Percentiles rank a stretch among this genome's conserved stretches.
Evolutionary conservation across 1,140 invertebrate species (phyloP).

Genomic region (Procambarus clarkii): DNA sequence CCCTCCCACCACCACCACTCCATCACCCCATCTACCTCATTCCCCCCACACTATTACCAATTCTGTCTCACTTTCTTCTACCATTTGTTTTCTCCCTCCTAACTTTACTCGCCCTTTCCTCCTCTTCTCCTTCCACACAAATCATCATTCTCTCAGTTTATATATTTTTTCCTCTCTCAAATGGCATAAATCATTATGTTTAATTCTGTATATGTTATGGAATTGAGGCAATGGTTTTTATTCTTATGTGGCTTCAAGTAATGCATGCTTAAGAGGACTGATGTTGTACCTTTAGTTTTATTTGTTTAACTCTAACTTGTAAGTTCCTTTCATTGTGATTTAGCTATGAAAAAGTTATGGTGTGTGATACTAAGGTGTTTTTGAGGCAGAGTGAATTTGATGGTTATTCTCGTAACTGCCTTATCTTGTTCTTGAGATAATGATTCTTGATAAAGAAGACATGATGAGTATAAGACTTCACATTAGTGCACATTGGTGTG

Average conservation of each 20-base stretch:
- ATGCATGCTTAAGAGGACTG: not conserved
- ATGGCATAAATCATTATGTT: not conserved
- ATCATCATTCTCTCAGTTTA: too few species aligned
- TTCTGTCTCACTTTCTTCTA: not conserved
- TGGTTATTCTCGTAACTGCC: not conserved
- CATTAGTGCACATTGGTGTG: not conserved
- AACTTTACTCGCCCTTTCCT: not conserved
- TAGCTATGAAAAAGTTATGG: not conserved
- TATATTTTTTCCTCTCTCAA: not conserved
- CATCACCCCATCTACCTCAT: too few species aligned
- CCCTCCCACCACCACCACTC: too few species aligned
- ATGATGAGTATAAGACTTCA: too few species aligned
- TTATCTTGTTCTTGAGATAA: not conserved
- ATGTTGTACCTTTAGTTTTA: not conserved
- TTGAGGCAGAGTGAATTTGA: not conserved
- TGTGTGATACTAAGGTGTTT: not conserved
- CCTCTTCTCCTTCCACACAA: not conserved
- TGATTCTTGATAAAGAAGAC: not conserved
- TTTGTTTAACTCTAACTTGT: not conserved
- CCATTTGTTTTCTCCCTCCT: not conserved
- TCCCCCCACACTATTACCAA: too few species aligned
- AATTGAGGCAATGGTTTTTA: not conserved
- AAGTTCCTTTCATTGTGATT: slow-evolving; percentile 1
- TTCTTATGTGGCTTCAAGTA: not conserved
- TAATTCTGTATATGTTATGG: not conserved